These are phyloP conservation scores for Diabrotica undecimpunctata DNA, from an alignment of 1,140 invertebrate genomes.

Conservation along the genomic window DNA sequence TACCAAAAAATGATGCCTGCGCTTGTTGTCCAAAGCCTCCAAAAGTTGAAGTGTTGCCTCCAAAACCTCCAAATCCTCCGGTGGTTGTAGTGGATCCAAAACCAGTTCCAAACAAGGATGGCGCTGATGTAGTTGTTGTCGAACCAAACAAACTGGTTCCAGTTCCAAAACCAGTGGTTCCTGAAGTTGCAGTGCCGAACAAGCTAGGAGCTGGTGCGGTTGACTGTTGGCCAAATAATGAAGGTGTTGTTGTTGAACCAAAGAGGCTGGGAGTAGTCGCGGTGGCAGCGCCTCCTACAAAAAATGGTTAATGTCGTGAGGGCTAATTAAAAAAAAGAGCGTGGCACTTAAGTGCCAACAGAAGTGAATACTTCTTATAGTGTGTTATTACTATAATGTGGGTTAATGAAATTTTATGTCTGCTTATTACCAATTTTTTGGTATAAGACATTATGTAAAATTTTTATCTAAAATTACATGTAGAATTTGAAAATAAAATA, in stretches of 20 bases:
- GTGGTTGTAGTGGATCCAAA: constrained; percentile 33
- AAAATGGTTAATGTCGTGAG: background rate
- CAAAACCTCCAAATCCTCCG: constrained; percentile 40
- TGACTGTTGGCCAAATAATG: constrained; percentile 22
- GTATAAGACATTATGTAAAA: too few relatives aligned
- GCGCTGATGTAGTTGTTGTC: constrained; percentile 32
- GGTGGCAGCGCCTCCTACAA: constrained; percentile 26
- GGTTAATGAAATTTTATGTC: too few relatives aligned
- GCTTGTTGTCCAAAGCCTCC: constrained; percentile 54
- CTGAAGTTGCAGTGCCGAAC: constrained; percentile 46
- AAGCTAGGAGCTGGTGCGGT: constrained; percentile 30
- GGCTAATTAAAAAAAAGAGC: background rate
- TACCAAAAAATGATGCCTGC: background rate
- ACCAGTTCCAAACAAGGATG: constrained; percentile 42
- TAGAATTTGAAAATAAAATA: too few relatives aligned
- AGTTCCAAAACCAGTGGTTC: constrained; percentile 23
- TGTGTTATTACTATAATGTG: too few relatives aligned
- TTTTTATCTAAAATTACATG: too few relatives aligned
- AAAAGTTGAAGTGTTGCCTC: constrained; percentile 46
- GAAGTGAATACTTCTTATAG: too few relatives aligned
- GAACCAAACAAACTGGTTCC: constrained; percentile 33
- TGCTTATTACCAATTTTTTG: too few relatives aligned
- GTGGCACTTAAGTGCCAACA: too few relatives aligned
- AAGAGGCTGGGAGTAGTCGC: constrained; percentile 34
- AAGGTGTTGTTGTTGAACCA: constrained; percentile 28